Evolutionary conservation across 2,113 vertebrate species (phyloP), one percentile per base, ranked within the genome.

Genomic region (Aegithalos caudatus): DNA sequence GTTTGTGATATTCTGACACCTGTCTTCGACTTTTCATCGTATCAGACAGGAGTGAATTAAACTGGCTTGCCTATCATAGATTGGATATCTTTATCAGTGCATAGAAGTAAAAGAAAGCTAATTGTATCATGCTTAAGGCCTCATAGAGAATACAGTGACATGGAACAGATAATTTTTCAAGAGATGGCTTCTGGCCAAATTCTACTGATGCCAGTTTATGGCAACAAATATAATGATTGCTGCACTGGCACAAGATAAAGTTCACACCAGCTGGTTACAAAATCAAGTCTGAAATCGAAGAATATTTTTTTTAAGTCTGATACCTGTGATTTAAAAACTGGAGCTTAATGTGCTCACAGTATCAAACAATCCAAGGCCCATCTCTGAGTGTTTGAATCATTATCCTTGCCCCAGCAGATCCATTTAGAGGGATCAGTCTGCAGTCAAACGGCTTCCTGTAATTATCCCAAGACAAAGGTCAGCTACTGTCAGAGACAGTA

Each of bases 281-380:
- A 38, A 61, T 72, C 38, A 70, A 69, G 18, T 53, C 4, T 38
- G 54, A 93, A 88, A 80, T 25, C 12, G 57, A 92, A 76, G 40
- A 72, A 35, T 42, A 29, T 47, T 21, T 81, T 88, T 90, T 21
- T 0, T n/a, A 78, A 50, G 7, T 86, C 31, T 51, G 22, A 37
- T 79, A 61, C 15, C 16, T 14, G 14, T 50, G n/a, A n/a, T 38
- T 81, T 62, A 64, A 89, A 88, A 88, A 33, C 23, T 51, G 51
- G 28, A n/a, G 23, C 35, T 42, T 67, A 47, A 56, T 0, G 0
- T 11, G 13, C 44, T 53, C 22, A 37, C 58, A 40, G 51, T 21
- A 70, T 44, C 64, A 84, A 80, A 62, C 1, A 4, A 83, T 62
- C 74, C 20, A 5, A 13, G 15, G 12, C 12, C 38, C 15, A 12